Evolutionary conservation across 2,797 vertebrate species (phyloP).

Genomic region (Zalophus californianus): DNA sequence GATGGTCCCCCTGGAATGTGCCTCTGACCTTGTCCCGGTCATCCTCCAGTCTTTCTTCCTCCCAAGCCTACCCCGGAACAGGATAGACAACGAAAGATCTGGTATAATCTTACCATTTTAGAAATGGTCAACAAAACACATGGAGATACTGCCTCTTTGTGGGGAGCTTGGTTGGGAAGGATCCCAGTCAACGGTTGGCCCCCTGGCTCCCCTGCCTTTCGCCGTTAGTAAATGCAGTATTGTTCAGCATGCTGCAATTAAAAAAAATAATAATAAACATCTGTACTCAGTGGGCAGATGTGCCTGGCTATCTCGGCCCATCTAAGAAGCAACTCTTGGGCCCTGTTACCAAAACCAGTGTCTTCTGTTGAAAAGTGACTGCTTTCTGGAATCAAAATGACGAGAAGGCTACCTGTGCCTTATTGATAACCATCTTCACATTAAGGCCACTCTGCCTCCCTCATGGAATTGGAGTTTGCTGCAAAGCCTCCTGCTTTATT

Average conservation of each 20-base stretch:
- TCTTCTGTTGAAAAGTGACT: neutral
- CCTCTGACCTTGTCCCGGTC: neutral
- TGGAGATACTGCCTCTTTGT: neutral
- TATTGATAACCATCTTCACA: neutral
- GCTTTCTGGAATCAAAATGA: neutral
- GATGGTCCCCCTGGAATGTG: neutral
- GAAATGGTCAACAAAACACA: neutral
- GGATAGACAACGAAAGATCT: neutral
- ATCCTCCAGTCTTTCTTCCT: neutral
- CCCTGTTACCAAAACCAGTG: neutral
- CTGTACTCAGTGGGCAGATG: neutral
- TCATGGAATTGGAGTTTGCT: neutral
- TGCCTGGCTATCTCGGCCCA: neutral
- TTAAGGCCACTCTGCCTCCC: neutral
- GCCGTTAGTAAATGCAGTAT: neutral
- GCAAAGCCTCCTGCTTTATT: neutral
- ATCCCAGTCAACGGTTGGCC: neutral
- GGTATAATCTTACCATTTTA: neutral
- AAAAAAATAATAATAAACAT: neutral
- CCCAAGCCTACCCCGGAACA: neutral
- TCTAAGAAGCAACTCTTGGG: neutral
- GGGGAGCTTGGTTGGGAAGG: neutral
- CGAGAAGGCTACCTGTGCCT: neutral
- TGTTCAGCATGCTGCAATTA: neutral
- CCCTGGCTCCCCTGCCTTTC: neutral